Base-by-base conservation (phyloP, 2,113 vertebrate species). In the Siniperca chuatsi region DNA sequence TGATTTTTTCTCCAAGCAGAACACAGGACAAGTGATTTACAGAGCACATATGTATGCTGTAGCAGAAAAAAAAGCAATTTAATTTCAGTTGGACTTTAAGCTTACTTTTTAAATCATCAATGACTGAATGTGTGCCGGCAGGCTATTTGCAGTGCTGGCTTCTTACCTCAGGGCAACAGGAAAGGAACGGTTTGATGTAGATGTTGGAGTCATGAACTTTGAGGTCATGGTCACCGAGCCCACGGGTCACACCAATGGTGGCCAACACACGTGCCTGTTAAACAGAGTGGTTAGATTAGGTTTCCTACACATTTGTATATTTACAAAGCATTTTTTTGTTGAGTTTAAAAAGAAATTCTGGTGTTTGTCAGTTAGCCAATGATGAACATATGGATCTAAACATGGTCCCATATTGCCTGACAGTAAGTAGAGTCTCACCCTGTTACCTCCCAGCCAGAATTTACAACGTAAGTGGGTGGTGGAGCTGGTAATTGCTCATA, bases 151-250 rank as follows among this genome's bases (percentile, higher is more conserved):
- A 2, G 18, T 0, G 13, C 8, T 23, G 11, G 33, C 8, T 67
- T 29, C 86, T 88, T 55, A 99, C 98, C 98, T 99, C 98, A 0
- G 98, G 98, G 86, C 97, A 96, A 60, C 97, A 98, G 83, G 97
- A 99, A 33, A 99, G 96, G 93, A 99, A 99, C 4, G 98, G 98
- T 86, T 99, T 99, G 94, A 99, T 99, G 93, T 97, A 97, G 96
- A 99, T 98, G 93, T 98, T 99, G 68, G 98, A 99, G 93, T 99
- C 98, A 0, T 99, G 98, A 66, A 99, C 98, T 92, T 98, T 99
- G 84, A 99, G 95, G 88, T 99, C 98, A 48, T 99, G 98, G 95
- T 99, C 98, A 18, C 98, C 98, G 42, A 99, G 96, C 54, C 98
- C 98, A n/a, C 98, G 95, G 0, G 98, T 99, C 88, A 99, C 98